phyloP scores from a whole-genome alignment of 2,888 invertebrate genomes.

The Erpobdella octoculata region DNA sequence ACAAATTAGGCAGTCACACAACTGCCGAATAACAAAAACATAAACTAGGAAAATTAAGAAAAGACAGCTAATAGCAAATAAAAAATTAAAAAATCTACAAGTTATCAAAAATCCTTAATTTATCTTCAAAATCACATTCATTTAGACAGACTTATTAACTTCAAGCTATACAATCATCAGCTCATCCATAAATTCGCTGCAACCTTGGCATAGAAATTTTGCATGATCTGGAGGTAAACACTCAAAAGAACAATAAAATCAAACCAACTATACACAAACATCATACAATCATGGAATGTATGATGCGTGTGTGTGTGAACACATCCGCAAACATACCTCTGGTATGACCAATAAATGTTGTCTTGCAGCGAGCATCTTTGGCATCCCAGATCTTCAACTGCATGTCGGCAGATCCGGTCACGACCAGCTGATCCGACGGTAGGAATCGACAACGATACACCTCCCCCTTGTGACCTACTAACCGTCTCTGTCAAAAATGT shows the following conservation, averaged over 20 bases:
- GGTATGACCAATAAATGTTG: slow-evolving; percentile 62
- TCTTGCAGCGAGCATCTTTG: slow-evolving; percentile 63
- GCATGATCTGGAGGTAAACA: neutral
- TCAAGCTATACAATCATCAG: too few relatives aligned
- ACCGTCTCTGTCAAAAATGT: slow-evolving; percentile 43
- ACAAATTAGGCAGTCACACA: neutral
- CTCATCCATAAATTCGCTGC: neutral
- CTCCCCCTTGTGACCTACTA: slow-evolving; percentile 64
- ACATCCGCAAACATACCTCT: slow-evolving; percentile 49
- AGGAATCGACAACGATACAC: slow-evolving; percentile 64
- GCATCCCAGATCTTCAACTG: slow-evolving; percentile 64
- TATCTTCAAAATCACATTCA: too few relatives aligned
- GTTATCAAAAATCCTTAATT: too few relatives aligned
- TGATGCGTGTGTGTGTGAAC: too few relatives aligned
- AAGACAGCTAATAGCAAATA: too few relatives aligned
- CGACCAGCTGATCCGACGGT: slow-evolving; percentile 64
- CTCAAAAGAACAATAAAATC: neutral
- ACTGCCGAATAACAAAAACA: neutral
- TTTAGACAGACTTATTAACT: too few relatives aligned
- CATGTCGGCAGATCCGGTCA: slow-evolving; percentile 66
- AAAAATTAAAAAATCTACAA: too few relatives aligned
- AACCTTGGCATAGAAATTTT: neutral
- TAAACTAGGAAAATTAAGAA: too few relatives aligned
- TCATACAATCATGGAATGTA: too few relatives aligned
- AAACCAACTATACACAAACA: too few relatives aligned